Evolutionary conservation across 1,140 invertebrate species (phyloP), one percentile per base, ranked within the genome.

Genomic region (Dufourea novaeangliae): DNA sequence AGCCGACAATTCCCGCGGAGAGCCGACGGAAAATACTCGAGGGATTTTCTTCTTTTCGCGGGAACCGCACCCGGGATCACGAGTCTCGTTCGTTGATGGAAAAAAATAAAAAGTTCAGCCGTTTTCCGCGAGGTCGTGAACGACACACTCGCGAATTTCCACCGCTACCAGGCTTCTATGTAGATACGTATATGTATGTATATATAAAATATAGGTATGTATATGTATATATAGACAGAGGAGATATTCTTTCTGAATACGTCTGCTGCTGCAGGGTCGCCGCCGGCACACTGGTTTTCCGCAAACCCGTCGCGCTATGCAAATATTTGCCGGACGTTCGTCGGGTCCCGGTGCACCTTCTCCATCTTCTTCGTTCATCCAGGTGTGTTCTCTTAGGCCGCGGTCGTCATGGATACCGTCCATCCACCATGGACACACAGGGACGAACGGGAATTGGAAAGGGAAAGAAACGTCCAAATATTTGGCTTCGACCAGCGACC

Each of bases 251-350:
- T 70, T 80, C 44, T 50, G 67, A 72, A 67, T 56, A 50, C 50
- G 59, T 70, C 50, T 25, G 50, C n/a, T 22, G 11, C 52, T 22
- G n/a, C n/a, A n/a, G n/a, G n/a, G 22, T 25, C 61, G 59, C 62
- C 70, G 57, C 39, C 57, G 78, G 66, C 74, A 77, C 74, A 66
- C 74, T 68, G 67, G 75, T 80, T 81, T 81, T 81, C 79, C 75
- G 79, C 79, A 78, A 81, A 78, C 54, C 73, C 46, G 66, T 50
- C 63, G 62, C 52, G 75, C 50, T 69, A 70, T 67, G 80, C 78
- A 80, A 83, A 83, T 83, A 83, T 83, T 83, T 83, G 78, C 72
- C 67, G 67, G 78, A 67, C 67, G 80, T 83, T 83, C 72, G 69
- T 69, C 77, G 80, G 20, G 56, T 20, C 70, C 22, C 39, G 64